Base-by-base conservation (phyloP, 2,888 invertebrate genomes). In the Tricholauxania praeusta region DNA sequence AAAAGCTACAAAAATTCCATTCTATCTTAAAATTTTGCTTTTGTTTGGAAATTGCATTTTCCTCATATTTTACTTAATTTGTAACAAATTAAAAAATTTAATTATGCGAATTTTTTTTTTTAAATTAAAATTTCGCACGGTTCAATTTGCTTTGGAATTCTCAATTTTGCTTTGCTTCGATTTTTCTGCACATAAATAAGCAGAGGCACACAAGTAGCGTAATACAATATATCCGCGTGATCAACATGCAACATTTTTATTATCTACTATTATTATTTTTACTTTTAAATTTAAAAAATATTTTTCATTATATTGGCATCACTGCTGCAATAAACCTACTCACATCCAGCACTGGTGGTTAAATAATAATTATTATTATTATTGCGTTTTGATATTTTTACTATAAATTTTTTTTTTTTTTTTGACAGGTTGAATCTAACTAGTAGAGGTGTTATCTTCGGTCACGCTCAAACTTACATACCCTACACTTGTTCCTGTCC, bases 141-240 rank as follows among this genome's bases (percentile, higher is more conserved):
- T 49, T 49, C 49, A 14, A 19, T 49, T 12, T 19, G 28, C 28
- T 7, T 65, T 51, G 51, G 19, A 55, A 17, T 22, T 55, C 55
- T n/a, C 17, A 3, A 55, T 12, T 22, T 55, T 22, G 22, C 28
- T 57, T 22, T 22, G 28, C 7, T 22, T 22, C 17, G 57, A 22
- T 64, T 5, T 28, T 64, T 49, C 51, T 49, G 64, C 28, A n/a
- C 60, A 47, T 62, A 17, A 62, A 62, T 15, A 39, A 39, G 22
- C 57, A n/a, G 8, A n/a, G 19, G 19, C 14, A 49, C 19, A 49
- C 63, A 12, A 17, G n/a, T 2, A 17, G 12, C 57, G 12, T n/a
- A 60, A 60, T n/a, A n/a, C n/a, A n/a, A n/a, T 32, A 60, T 32
- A 60, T 60, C 60, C 60, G 60, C 19, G 39, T 60, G 39, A 32